Conservation (phyloP, 2,888 invertebrate genomes). For the Thelaira solivaga region DNA sequence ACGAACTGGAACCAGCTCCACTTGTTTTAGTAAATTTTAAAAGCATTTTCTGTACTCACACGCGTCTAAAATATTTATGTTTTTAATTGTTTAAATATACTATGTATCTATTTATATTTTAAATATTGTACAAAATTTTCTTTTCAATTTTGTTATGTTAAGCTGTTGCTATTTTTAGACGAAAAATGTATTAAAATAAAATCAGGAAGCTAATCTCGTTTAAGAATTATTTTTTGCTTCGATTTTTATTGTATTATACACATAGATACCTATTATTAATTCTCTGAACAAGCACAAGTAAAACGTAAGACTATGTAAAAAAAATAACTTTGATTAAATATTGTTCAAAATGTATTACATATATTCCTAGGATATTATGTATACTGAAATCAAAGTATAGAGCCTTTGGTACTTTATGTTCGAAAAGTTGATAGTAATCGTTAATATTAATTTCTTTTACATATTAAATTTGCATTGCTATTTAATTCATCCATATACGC, state of each 20-base stretch:
- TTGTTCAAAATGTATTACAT: too few species aligned
- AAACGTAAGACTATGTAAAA: too few species aligned
- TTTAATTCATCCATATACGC: too few species aligned
- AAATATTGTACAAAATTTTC: background rate
- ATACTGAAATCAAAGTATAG: too few species aligned
- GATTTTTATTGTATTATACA: conserved; percentile 18
- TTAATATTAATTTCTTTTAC: too few species aligned
- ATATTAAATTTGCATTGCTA: too few species aligned
- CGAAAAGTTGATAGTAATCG: too few species aligned
- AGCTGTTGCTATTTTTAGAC: conserved; percentile 35
- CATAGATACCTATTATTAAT: too few species aligned
- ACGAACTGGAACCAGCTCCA: conserved; percentile 69
- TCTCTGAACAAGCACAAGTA: too few species aligned
- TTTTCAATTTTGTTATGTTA: conserved; percentile 5
- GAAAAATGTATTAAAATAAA: background rate
- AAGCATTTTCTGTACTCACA: conserved; percentile 66
- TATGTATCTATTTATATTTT: background rate
- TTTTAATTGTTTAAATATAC: background rate
- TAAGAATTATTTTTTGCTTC: background rate
- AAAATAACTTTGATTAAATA: too few species aligned
- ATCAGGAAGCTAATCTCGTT: background rate
- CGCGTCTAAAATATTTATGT: background rate
- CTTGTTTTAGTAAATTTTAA: conserved; percentile 72
- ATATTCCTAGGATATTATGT: too few species aligned
- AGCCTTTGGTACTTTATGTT: too few species aligned